These are phyloP conservation scores for Eptatretus burgeri DNA, from an alignment of 2,113 vertebrate species.

Conservation along the genomic window DNA sequence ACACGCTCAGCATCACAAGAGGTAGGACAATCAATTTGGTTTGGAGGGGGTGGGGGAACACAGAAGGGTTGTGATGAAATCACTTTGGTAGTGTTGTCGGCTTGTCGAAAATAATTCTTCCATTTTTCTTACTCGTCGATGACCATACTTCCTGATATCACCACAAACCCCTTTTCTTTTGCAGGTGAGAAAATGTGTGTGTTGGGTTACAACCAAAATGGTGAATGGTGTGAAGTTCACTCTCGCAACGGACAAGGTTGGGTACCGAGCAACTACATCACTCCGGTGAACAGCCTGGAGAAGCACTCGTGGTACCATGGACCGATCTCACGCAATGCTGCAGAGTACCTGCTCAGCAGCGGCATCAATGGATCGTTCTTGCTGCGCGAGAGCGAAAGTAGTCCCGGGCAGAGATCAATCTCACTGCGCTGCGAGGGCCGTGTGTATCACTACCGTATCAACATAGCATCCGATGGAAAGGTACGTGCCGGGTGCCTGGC, in stretches of 20 bases:
- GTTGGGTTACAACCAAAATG: constrained; percentile 42
- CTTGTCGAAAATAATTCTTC: constrained; percentile 3
- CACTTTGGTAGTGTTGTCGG: not conserved
- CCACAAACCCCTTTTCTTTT: not conserved
- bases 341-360: constrained; percentile 37
- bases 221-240: constrained; percentile 47
- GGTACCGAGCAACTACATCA: constrained; percentile 53
- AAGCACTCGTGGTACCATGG: constrained; percentile 47
- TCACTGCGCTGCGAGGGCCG: constrained; percentile 34
- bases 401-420: constrained; percentile 36
- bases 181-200: constrained; percentile 42
- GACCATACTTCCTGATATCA: not conserved
- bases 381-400: constrained; percentile 41
- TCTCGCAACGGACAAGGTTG: constrained; percentile 44
- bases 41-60: not conserved
- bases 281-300: constrained; percentile 38
- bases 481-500: constrained; percentile 16
- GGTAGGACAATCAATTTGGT: constrained; percentile 20
- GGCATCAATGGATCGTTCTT: constrained; percentile 46
- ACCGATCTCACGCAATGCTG: constrained; percentile 31
- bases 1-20: constrained; percentile 97
- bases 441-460: constrained; percentile 96
- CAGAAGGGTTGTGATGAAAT: not conserved
- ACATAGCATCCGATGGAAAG: constrained; percentile 82
- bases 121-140: not conserved